These are phyloP conservation scores for Fragum whitleyi DNA, from an alignment of 2,888 invertebrate species.

Conservation along the genomic window DNA sequence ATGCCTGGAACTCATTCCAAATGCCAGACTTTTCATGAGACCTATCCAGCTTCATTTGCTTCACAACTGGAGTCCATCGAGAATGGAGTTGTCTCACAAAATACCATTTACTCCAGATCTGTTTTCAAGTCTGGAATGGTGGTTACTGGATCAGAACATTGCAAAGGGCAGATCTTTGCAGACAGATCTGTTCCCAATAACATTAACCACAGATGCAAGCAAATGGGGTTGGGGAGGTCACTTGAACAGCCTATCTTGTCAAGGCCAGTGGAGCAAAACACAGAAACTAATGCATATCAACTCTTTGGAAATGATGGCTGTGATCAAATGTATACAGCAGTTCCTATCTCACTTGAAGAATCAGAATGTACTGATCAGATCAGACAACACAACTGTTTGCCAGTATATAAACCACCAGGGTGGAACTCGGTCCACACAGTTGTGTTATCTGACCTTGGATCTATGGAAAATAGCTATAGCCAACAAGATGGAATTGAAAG, in stretches of 20 bases:
- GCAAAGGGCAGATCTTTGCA: conserved; percentile 37
- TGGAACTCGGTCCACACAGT: conserved; percentile 31
- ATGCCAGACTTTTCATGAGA: conserved; percentile 56
- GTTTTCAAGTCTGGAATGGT: conserved; percentile 27
- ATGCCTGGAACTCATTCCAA: conserved; percentile 54
- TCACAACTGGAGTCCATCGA: conserved; percentile 37
- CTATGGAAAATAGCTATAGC: conserved; percentile 41
- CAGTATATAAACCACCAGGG: conserved; percentile 49
- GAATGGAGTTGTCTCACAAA: conserved; percentile 22
- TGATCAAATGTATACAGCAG: conserved; percentile 21
- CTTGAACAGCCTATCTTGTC: no score
- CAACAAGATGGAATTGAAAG: conserved; percentile 48
- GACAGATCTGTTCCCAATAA: conserved; percentile 5
- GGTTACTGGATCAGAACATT: conserved; percentile 39
- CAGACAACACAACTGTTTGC: conserved; percentile 41
- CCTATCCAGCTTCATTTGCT: conserved; percentile 50
- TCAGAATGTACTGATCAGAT: conserved; percentile 43
- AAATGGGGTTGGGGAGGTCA: no score
- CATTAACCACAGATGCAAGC: no score
- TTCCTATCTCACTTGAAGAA: conserved; percentile 25
- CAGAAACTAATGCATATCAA: conserved; percentile 49
- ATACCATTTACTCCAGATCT: conserved; percentile 22
- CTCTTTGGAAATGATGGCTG: conserved; percentile 49
- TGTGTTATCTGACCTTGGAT: conserved; percentile 43
- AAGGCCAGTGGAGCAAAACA: no score